Conservation (phyloP, 2,797 vertebrate species). For the Rhinoraja longicauda region DNA sequence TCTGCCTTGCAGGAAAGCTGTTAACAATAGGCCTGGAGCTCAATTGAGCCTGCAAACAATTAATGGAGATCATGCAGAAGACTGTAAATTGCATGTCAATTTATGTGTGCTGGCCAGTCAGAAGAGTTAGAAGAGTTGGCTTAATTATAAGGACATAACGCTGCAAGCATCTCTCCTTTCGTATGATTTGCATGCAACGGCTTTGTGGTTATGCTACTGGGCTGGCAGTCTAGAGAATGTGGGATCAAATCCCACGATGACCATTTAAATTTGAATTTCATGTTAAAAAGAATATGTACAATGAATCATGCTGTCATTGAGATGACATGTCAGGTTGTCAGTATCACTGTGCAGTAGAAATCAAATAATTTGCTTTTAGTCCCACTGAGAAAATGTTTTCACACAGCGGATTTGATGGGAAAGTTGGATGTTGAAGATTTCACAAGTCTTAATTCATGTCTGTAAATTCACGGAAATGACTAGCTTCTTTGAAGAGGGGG, state of each 20-base stretch:
- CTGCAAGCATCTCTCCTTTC: not conserved
- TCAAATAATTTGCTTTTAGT: not conserved
- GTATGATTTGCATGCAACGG: not conserved
- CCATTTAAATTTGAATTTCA: not conserved
- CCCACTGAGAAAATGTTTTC: not conserved
- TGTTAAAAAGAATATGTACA: not conserved
- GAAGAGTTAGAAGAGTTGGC: not conserved
- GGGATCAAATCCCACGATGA: not conserved
- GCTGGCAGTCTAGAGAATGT: not conserved
- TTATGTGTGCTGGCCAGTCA: not conserved
- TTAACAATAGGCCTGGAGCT: no score
- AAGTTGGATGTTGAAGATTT: not conserved
- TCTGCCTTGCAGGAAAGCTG: no score
- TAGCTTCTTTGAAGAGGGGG: not conserved
- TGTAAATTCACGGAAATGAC: not conserved
- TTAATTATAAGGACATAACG: not conserved
- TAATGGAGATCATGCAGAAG: no score
- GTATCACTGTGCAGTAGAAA: not conserved
- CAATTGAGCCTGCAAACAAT: no score
- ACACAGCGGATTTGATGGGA: not conserved
- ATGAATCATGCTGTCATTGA: not conserved
- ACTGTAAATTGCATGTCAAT: no score
- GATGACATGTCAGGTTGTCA: not conserved
- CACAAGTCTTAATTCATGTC: not conserved
- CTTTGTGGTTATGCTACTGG: not conserved